Evolutionary conservation across 2,113 vertebrate species (phyloP).

Genomic region (Asarcornis scutulata): DNA sequence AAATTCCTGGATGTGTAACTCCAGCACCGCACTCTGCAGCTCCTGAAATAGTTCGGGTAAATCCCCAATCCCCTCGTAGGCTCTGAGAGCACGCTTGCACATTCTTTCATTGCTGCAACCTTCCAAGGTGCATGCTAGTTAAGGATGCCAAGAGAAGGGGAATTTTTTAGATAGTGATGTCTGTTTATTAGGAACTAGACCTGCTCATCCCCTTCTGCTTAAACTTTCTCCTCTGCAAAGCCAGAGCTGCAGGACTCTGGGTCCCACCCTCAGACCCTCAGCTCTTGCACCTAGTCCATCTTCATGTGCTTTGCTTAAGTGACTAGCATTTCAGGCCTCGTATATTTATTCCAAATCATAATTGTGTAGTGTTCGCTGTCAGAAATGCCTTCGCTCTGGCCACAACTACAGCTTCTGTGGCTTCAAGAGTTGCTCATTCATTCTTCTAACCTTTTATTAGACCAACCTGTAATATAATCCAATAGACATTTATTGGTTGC

Average conservation of each 20-base stretch:
- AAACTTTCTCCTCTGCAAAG: fast-evolving
- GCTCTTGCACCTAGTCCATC: neutral
- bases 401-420: conserved; percentile 40
- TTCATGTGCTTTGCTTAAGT: neutral
- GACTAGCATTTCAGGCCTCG: neutral
- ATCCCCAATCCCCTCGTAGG: fast-evolving
- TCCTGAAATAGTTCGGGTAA: neutral
- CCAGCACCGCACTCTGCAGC: neutral
- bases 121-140: fast-evolving
- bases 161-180: neutral
- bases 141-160: neutral
- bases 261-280: neutral
- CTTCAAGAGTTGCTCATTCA: conserved; percentile 51
- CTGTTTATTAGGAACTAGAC: neutral
- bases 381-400: conserved; percentile 43
- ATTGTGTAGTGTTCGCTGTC: neutral
- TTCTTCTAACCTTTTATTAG: conserved; percentile 62
- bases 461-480: conserved; percentile 58
- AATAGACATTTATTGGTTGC: conserved; percentile 29
- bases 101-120: neutral
- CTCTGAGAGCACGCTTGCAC: neutral
- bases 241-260: neutral
- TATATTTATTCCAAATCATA: conserved; percentile 15
- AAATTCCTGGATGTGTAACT: neutral
- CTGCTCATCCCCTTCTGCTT: neutral